Base-by-base conservation (phyloP, 1,140 invertebrate species). In the Lepeophtheirus salmonis region DNA sequence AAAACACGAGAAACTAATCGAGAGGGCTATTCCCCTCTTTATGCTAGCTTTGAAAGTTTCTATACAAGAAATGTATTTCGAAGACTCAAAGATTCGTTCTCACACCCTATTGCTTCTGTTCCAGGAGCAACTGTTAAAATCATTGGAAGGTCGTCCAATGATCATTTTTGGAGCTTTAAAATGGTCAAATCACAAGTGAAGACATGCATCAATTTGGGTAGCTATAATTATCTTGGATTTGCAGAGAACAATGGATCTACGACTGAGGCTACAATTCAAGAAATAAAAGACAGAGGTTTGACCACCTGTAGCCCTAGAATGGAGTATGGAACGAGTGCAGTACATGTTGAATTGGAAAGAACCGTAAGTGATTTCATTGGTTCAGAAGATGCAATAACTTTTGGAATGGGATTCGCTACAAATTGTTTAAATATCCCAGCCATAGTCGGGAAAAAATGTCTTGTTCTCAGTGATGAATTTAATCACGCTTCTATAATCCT, bases 331-430 rank as follows among this genome's bases (percentile, higher is more conserved):
- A 81, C 77, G 66, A 78, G 80, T 64, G 69, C 77, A 50, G 76
- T 90, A 65, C 89, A 95, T 65, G 66, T 73, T 1, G 80, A 96
- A 67, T 73, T 98, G 50, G 94, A 98, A 74, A 70, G 74, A 52
- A 68, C 87, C 26, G 84, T 89, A 0, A 89, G 92, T 0, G 74
- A 80, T 65, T 97, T 90, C 77, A 68, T 97, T n/a, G 89, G 89
- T 16, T 83, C 85, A 0, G 94, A 98, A 70, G 89, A 82, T 64
- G 86, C 89, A 2, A 85, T 97, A 61, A 86, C 90, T 13, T 90
- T 95, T 72, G 89, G 89, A 49, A 98, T 98, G 95, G 95, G 95
- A 2, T 98, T 97, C 73, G 92, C 90, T 21, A 98, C 95, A 1
- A 99, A 98, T 74, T 79, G 90, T 0, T 78, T 97, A 61, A 95